Conservation (phyloP, 2,888 invertebrate species). For the Euphydryas editha region DNA sequence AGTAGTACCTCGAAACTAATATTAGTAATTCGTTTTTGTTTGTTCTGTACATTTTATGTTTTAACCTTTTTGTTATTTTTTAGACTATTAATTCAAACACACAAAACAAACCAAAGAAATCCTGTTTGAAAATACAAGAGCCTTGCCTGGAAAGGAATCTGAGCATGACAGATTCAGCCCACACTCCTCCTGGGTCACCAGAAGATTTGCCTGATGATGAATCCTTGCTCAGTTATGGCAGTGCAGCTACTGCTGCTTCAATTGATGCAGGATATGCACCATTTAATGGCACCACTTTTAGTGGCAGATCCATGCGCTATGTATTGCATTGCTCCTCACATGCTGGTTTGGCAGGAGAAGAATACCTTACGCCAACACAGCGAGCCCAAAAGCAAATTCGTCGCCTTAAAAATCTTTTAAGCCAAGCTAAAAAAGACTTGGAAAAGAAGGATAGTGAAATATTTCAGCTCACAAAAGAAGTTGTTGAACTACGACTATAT, state of each 20-base stretch:
- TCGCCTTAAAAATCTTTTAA: constrained; percentile 88
- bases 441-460: constrained; percentile 93
- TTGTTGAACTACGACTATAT: constrained; percentile 91
- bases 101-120: constrained; percentile 68
- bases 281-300: constrained; percentile 88
- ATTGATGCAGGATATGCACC: constrained; percentile 93
- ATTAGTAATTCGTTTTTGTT: no score
- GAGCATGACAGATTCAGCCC: constrained; percentile 77
- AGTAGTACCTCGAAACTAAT: neutral
- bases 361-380: constrained; percentile 95
- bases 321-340: constrained; percentile 94
- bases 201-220: constrained; percentile 89
- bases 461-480: constrained; percentile 88
- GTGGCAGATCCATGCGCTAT: constrained; percentile 89
- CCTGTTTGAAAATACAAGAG: constrained; percentile 69
- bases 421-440: constrained; percentile 89
- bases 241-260: constrained; percentile 90
- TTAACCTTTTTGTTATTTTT: constrained; percentile 49
- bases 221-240: constrained; percentile 90
- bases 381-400: constrained; percentile 92
- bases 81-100: constrained; percentile 77
- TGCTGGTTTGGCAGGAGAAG: constrained; percentile 89
- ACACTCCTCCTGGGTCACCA: constrained; percentile 85
- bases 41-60: neutral
- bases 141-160: constrained; percentile 64